Conservation (phyloP, 1,140 invertebrate species). For the Fopius arisanus region DNA sequence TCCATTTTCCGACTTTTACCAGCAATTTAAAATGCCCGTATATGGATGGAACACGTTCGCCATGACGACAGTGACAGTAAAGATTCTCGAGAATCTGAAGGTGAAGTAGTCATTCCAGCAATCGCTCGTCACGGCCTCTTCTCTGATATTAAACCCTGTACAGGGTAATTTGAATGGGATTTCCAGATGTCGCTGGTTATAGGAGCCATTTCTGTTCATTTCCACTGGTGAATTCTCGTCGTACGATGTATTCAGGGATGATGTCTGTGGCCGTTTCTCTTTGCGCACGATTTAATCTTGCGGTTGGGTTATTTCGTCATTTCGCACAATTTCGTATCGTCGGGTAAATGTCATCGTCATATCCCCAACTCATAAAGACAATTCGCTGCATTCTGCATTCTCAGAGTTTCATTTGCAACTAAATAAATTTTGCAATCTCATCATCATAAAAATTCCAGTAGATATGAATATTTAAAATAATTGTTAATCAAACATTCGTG, state of each 20-base stretch:
- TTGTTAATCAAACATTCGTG: too few species aligned
- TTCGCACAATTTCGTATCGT: background rate
- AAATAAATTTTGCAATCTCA: too few species aligned
- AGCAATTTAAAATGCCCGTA: background rate
- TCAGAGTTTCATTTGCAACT: too few species aligned
- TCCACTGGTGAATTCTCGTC: background rate
- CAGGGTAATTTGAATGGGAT: slow-evolving; percentile 22
- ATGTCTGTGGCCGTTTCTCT: background rate
- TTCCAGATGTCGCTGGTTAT: slow-evolving; percentile 11
- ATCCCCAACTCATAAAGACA: too few species aligned
- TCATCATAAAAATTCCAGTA: too few species aligned
- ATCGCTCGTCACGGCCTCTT: background rate
- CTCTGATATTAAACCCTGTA: slow-evolving; percentile 13
- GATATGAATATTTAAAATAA: too few species aligned
- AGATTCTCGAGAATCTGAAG: background rate
- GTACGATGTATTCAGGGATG: background rate
- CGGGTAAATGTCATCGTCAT: background rate
- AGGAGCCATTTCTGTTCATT: background rate
- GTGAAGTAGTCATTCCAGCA: background rate
- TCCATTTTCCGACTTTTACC: background rate
- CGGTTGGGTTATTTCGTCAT: background rate
- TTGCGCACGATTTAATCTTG: background rate
- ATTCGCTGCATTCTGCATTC: too few species aligned
- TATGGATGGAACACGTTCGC: background rate
- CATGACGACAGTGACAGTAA: background rate